Evolutionary conservation across 2,113 vertebrate species (phyloP).

Genomic region (Talpa occidentalis): DNA sequence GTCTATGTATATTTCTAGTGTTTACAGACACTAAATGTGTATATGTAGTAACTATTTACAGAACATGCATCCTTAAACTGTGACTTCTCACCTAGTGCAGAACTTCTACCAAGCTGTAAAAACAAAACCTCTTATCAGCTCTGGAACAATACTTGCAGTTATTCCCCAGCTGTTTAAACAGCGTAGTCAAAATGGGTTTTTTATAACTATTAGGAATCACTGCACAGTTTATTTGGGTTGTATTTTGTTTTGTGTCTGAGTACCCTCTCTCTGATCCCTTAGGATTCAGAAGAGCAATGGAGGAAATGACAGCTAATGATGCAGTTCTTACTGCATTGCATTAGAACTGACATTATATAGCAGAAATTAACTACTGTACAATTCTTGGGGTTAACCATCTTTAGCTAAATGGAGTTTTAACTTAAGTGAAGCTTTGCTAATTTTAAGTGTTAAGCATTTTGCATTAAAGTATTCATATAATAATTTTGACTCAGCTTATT

Average conservation of each 20-base stretch:
- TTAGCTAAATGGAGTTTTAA: slow-evolving; percentile 88
- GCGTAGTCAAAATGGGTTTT: slow-evolving; percentile 41
- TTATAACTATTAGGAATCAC: slow-evolving; percentile 53
- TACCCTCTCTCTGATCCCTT: neutral
- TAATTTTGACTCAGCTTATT: slow-evolving; percentile 79
- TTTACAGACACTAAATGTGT: slow-evolving; percentile 88
- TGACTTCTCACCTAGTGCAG: slow-evolving; percentile 86
- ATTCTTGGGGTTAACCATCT: slow-evolving; percentile 84
- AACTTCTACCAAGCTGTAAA: slow-evolving; percentile 83
- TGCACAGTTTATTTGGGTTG: slow-evolving; percentile 16
- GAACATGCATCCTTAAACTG: slow-evolving; percentile 82
- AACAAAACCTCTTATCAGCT: slow-evolving; percentile 81
- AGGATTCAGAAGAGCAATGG: slow-evolving; percentile 34
- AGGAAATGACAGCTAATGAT: slow-evolving; percentile 53
- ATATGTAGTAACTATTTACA: slow-evolving; percentile 86
- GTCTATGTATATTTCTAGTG: slow-evolving; percentile 88
- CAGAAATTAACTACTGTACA: slow-evolving; percentile 87
- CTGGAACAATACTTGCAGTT: slow-evolving; percentile 65
- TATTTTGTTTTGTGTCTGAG: slow-evolving; percentile 50
- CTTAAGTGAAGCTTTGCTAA: slow-evolving; percentile 84
- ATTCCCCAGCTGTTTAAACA: slow-evolving; percentile 48
- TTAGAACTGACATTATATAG: slow-evolving; percentile 84
- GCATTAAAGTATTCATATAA: slow-evolving; percentile 87
- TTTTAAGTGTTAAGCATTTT: slow-evolving; percentile 88
- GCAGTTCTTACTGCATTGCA: slow-evolving; percentile 79